Percentiles rank a stretch among this genome's conserved stretches.
These are phyloP conservation scores for Dicyrtomina minuta DNA, from an alignment of 2,888 invertebrate species.

Conservation along the genomic window DNA sequence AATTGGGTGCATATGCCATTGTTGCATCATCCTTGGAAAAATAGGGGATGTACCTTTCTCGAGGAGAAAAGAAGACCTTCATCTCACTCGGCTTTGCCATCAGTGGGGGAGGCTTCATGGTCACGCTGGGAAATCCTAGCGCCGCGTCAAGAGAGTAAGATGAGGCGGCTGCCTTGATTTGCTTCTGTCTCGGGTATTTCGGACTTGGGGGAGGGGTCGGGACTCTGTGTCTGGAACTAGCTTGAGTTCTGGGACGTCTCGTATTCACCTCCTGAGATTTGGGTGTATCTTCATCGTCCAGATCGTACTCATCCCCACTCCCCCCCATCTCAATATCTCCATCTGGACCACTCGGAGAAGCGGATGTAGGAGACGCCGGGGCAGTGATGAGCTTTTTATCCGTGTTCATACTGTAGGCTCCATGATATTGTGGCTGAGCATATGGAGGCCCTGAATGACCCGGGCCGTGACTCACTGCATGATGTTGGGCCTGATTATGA, in stretches of 20 bases:
- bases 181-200: too few species aligned
- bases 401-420: slow-evolving; percentile 33
- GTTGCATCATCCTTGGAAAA: slow-evolving; percentile 16
- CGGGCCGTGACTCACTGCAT: neutral
- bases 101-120: slow-evolving; percentile 22
- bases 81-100: slow-evolving; percentile 37
- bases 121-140: slow-evolving; percentile 16
- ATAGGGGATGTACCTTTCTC: slow-evolving; percentile 33
- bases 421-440: slow-evolving; percentile 39
- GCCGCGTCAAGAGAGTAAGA: too few species aligned
- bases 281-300: too few species aligned
- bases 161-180: too few species aligned
- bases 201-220: too few species aligned
- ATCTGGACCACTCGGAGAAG: neutral
- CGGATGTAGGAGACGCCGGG: neutral
- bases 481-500: slow-evolving; percentile 36
- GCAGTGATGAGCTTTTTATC: neutral
- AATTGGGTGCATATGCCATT: slow-evolving; percentile 42
- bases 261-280: neutral
- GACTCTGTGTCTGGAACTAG: neutral
- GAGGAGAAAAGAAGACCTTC: slow-evolving; percentile 43
- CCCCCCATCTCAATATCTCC: slow-evolving; percentile 5
- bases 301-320: neutral
- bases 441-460: neutral
- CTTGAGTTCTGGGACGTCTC: neutral